Conservation (phyloP, 92 coral and sea anemone genomes). For the Isaurus tuberculatus region DNA sequence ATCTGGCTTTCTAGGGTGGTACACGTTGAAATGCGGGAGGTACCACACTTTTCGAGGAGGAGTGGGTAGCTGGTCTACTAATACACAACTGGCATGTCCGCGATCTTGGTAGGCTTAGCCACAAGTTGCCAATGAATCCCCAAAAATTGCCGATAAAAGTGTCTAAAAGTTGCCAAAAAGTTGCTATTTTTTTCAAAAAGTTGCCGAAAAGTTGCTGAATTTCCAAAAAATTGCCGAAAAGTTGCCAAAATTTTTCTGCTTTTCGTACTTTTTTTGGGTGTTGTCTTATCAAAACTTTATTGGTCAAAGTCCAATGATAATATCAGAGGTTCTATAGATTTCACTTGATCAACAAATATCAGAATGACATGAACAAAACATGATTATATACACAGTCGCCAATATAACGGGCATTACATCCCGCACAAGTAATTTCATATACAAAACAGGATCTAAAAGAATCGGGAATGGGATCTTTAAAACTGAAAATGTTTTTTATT, state of each 20-base stretch:
- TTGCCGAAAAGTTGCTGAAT: conserved; percentile 47
- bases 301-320: conserved; percentile 24
- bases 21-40: too few relatives aligned
- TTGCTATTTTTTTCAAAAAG: conserved; percentile 43
- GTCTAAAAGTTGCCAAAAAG: conserved; percentile 33
- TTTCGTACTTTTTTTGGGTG: conserved; percentile 25
- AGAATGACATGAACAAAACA: conserved; percentile 22
- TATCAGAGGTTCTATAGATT: conserved; percentile 26
- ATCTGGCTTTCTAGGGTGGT: too few relatives aligned
- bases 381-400: too few relatives aligned
- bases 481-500: too few relatives aligned
- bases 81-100: too few relatives aligned
- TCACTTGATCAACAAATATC: conserved; percentile 44
- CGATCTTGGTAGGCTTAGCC: conserved; percentile 36
- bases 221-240: conserved; percentile 39
- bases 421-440: too few relatives aligned
- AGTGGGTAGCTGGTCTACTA: too few relatives aligned
- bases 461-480: too few relatives aligned
- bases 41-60: too few relatives aligned
- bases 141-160: conserved; percentile 51
- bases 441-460: too few relatives aligned
- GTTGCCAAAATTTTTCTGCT: conserved; percentile 32
- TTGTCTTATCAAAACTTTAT: conserved; percentile 32
- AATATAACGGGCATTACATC: too few relatives aligned
- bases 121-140: conserved; percentile 52